Base-by-base conservation (phyloP, 2,113 vertebrate species). In the Odontophorus gujanensis region DNA sequence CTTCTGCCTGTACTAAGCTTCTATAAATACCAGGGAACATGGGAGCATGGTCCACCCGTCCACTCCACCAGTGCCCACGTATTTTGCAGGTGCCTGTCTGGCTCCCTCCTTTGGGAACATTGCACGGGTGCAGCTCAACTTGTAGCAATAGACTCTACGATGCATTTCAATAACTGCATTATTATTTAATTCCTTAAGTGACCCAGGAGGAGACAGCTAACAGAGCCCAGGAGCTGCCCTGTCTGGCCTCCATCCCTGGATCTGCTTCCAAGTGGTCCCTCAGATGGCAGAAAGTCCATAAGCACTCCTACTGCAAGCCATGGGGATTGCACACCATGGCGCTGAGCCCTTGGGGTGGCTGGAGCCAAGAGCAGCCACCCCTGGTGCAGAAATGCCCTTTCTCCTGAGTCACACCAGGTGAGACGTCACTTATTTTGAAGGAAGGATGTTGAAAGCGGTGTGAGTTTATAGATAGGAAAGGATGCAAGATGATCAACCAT, bases 291-390 rank as follows among this genome's bases (percentile, higher is more conserved):
- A 40, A 42, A 28, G 12, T 13, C 40, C 28, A 57, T 8, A 19
- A 30, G 17, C 30, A 32, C 17, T 19, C 18, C 30, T 32, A 9
- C 13, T 2, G 4, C 76, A 57, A 18, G 28, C 72, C 30, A 16
- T 53, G 68, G 76, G 67, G 68, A 80, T 43, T 28, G 26, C 34
- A 51, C 34, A 65, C 32, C 14, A 43, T 50, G 36, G 50, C 61
- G n/a, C 1, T 2, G 16, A 58, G 40, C 7, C 65, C 81, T 43
- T 13, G 18, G 0, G 0, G 26, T 28, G 13, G 24, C 22, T 0
- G 0, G 19, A 40, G 22, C 66, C 51, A 57, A 55, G 63, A 53
- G 30, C 42, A 59, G 91, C 24, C 17, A 19, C 1, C 16, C 47
- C 2, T 26, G 42, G 45, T 30, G 57, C 36, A 81, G 71, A 85